phyloP scores from a whole-genome alignment of 2,888 invertebrate genomes.

The Arrhopalites spinosus region DNA sequence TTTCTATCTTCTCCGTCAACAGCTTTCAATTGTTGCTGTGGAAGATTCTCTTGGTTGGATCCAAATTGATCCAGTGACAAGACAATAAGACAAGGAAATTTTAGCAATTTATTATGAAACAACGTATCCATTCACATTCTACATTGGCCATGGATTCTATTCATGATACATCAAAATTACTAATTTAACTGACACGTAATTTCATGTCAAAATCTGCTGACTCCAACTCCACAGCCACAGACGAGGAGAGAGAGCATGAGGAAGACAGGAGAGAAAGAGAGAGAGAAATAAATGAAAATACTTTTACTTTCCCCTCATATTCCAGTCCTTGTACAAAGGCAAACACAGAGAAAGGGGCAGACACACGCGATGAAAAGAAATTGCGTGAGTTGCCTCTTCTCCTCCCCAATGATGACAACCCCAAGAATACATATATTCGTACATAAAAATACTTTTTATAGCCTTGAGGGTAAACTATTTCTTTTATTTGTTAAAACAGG shows the following conservation, averaged over 20 bases:
- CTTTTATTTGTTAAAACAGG: constrained; percentile 6
- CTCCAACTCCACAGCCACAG: background rate
- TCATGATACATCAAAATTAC: background rate
- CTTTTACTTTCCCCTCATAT: background rate
- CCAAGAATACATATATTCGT: background rate
- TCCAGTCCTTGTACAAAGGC: background rate
- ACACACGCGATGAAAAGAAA: background rate
- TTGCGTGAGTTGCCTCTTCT: background rate
- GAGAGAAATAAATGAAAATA: constrained; percentile 1
- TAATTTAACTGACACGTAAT: no score
- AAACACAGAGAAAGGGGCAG: background rate
- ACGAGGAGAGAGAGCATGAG: background rate
- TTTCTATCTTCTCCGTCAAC: no score
- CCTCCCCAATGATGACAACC: background rate
- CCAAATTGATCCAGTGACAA: no score
- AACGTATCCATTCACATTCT: background rate
- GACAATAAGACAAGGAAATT: no score
- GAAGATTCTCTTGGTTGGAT: background rate
- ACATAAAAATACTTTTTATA: background rate
- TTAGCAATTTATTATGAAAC: no score
- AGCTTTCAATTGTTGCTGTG: background rate
- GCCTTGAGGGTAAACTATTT: background rate
- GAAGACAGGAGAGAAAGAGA: background rate
- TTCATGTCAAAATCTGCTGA: background rate
- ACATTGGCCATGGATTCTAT: background rate